A percentile compares a stretch with the other conserved stretches of the same genome.
These are phyloP conservation scores for Aphidius gifuensis DNA, from an alignment of 1,140 invertebrate genomes.

Conservation along the genomic window DNA sequence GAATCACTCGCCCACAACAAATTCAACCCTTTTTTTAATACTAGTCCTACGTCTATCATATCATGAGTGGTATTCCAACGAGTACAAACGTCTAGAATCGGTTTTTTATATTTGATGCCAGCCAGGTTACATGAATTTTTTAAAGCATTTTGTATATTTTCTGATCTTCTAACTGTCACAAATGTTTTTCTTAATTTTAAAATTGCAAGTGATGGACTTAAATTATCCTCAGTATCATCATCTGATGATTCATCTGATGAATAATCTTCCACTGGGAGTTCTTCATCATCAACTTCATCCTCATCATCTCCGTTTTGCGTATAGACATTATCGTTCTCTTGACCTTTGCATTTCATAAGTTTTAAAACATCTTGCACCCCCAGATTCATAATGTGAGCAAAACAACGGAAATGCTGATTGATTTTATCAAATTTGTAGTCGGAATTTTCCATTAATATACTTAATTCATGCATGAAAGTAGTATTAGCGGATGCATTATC, in stretches of 20 bases:
- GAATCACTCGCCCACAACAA: too few species aligned
- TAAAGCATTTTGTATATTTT: too few species aligned
- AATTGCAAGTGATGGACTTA: background rate
- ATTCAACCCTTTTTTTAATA: too few species aligned
- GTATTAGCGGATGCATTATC: constrained; percentile 22
- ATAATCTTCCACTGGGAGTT: background rate
- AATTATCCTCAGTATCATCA: background rate
- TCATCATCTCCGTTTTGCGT: background rate
- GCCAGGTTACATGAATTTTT: too few species aligned
- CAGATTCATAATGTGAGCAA: constrained; percentile 24
- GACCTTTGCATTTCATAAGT: constrained; percentile 13
- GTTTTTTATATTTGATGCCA: too few species aligned
- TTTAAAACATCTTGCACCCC: constrained; percentile 24
- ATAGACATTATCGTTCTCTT: background rate
- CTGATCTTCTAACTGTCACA: too few species aligned
- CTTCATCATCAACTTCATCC: background rate
- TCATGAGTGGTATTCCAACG: too few species aligned
- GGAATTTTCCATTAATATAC: background rate
- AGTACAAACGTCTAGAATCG: too few species aligned
- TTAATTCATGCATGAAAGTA: constrained; percentile 13
- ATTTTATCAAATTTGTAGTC: constrained; percentile 9
- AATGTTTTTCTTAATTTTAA: too few species aligned
- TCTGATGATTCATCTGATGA: background rate
- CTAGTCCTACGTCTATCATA: too few species aligned
- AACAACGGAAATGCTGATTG: constrained; percentile 24